These are phyloP conservation scores for Rhamnusium bicolor DNA, from an alignment of 2,888 invertebrate species.

Conservation along the genomic window DNA sequence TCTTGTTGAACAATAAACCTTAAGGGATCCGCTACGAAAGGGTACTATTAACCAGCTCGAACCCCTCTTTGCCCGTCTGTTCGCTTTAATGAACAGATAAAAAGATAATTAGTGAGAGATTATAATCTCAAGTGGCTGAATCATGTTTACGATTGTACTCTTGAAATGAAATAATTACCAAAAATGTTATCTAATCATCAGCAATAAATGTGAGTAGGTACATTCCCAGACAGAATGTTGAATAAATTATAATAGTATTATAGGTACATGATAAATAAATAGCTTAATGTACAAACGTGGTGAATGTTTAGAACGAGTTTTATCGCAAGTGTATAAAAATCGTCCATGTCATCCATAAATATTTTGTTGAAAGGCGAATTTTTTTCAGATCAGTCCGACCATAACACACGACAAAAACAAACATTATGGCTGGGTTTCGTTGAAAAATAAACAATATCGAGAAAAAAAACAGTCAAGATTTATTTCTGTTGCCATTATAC, in stretches of 20 bases:
- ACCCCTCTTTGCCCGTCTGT: constrained; percentile 15
- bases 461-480: constrained; percentile 20
- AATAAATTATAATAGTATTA: neutral
- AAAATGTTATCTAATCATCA: constrained; percentile 39
- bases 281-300: neutral
- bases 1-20: constrained; percentile 12
- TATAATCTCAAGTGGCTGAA: constrained; percentile 40
- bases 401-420: constrained; percentile 7
- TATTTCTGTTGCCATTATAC: constrained; percentile 10
- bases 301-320: neutral
- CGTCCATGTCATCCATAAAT: constrained; percentile 9
- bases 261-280: neutral
- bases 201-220: constrained; percentile 18
- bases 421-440: neutral
- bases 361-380: constrained; percentile 9
- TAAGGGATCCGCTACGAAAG: constrained; percentile 20
- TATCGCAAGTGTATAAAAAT: neutral
- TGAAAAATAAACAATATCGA: constrained; percentile 6
- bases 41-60: constrained; percentile 16
- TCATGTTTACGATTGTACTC: constrained; percentile 37
- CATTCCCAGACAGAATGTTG: neutral
- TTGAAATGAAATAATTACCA: constrained; percentile 36
- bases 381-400: neutral
- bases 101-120: constrained; percentile 41
- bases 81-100: constrained; percentile 43